Evolutionary conservation across 2,113 vertebrate genomes (phyloP).

Genomic region (Elgaria multicarinata): DNA sequence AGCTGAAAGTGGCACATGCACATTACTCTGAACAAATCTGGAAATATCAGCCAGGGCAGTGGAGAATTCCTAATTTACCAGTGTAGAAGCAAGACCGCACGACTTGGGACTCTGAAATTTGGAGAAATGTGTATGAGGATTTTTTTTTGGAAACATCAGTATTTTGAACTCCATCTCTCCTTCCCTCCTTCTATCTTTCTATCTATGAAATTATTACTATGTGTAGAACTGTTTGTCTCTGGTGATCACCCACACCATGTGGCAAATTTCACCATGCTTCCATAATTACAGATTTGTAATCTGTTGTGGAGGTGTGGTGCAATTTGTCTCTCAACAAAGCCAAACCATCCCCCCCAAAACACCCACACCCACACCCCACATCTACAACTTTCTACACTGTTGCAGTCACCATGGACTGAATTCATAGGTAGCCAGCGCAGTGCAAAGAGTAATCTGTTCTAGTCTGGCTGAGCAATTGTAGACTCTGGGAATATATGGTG

Average conservation of each 20-base stretch:
- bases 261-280: neutral
- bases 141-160: too few species aligned
- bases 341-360: too few species aligned
- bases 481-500: too few species aligned
- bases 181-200: too few species aligned
- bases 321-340: neutral
- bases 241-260: neutral
- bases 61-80: neutral
- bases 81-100: neutral
- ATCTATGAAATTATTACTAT: neutral
- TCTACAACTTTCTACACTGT: too few species aligned
- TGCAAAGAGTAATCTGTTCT: too few species aligned
- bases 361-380: too few species aligned
- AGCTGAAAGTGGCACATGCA: neutral
- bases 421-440: too few species aligned
- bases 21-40: neutral
- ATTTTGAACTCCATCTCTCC: too few species aligned
- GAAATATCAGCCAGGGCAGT: neutral
- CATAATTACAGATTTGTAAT: neutral
- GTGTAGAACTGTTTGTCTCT: neutral
- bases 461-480: too few species aligned
- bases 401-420: too few species aligned
- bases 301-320: neutral
- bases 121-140: neutral
- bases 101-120: neutral